phyloP scores from a whole-genome alignment of 30 jellyfish, hydroid and myxozoan genomes.

The Aurelia sp. region DNA sequence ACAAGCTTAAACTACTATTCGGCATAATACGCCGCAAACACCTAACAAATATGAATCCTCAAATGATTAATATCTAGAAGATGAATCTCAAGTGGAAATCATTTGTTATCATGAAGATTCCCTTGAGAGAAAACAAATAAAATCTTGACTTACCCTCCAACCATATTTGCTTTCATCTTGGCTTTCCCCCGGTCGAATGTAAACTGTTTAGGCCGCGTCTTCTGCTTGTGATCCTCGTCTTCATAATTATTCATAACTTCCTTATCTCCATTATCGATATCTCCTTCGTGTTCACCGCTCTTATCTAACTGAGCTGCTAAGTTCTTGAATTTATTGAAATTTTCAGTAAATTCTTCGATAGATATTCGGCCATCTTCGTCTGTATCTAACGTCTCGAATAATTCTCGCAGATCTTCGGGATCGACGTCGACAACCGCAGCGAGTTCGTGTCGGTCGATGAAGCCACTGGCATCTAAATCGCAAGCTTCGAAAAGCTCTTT shows the following conservation, averaged over 20 bases:
- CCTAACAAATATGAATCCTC: too few relatives aligned
- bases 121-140: slow-evolving; percentile 1
- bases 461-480: slow-evolving; percentile 96
- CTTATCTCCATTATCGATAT: neutral
- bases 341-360: slow-evolving; percentile 85
- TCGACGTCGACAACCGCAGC: slow-evolving; percentile 97
- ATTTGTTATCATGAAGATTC: neutral
- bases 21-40: too few relatives aligned
- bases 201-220: slow-evolving; percentile 63
- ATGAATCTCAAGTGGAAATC: neutral
- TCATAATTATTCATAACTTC: neutral
- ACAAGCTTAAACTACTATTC: too few relatives aligned
- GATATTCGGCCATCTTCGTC: slow-evolving; percentile 95
- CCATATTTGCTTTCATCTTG: slow-evolving; percentile 30
- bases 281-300: slow-evolving; percentile 37
- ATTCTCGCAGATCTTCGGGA: slow-evolving; percentile 81
- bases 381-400: slow-evolving; percentile 76
- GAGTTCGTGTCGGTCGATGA: slow-evolving; percentile 87
- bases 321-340: slow-evolving; percentile 56
- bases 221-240: neutral
- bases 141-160: slow-evolving; percentile 42
- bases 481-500: slow-evolving; percentile 85
- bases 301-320: slow-evolving; percentile 51
- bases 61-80: too few relatives aligned
- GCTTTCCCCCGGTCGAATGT: slow-evolving; percentile 67